Evolutionary conservation across 2,797 vertebrate genomes (phyloP).

Genomic region (Eptatretus atami): DNA sequence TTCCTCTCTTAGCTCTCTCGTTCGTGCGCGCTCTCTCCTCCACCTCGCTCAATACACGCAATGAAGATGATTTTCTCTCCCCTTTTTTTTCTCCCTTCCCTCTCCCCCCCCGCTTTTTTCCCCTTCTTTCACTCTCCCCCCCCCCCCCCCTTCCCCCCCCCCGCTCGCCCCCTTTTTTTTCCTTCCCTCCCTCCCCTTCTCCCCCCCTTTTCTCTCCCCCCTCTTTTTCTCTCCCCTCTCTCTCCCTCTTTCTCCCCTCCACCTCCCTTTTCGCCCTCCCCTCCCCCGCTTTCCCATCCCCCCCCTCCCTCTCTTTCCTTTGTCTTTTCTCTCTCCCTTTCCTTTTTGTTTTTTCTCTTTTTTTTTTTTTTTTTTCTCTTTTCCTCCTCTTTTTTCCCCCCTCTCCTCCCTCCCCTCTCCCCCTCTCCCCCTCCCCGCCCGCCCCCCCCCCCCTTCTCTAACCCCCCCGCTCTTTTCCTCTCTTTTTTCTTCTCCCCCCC

Average conservation of each 20-base stretch:
- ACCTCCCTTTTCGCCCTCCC: neutral
- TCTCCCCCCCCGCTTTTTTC: too few species aligned
- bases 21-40: too few species aligned
- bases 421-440: too few species aligned
- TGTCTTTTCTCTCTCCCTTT: neutral
- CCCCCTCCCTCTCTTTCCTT: neutral
- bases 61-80: too few species aligned
- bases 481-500: neutral
- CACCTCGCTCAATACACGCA: too few species aligned
- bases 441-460: too few species aligned
- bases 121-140: too few species aligned
- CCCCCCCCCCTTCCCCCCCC: neutral
- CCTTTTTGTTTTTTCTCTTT: neutral
- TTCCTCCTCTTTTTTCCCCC: neutral
- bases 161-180: neutral
- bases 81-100: too few species aligned
- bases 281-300: neutral
- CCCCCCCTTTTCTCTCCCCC: neutral
- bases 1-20: too few species aligned
- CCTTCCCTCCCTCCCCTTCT: neutral
- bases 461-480: too few species aligned
- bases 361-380: neutral
- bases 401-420: neutral
- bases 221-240: neutral
- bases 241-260: neutral